Base-by-base conservation (phyloP, 2,113 vertebrate species). In the Syngnathoides biaculeatus region DNA sequence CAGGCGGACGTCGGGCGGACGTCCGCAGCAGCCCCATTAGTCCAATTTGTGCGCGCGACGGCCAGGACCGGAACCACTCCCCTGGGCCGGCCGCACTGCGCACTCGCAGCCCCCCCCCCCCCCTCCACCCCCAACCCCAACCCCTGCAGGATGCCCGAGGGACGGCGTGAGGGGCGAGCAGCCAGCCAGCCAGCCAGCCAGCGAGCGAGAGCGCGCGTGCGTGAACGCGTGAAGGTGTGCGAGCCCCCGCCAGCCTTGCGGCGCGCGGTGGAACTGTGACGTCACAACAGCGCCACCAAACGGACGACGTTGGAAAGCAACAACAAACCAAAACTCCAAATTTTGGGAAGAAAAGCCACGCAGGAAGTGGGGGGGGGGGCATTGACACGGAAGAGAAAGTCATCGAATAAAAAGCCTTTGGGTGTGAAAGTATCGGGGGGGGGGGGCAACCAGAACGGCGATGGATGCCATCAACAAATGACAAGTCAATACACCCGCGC, bases 261-360 rank as follows among this genome's bases (percentile, higher is more conserved):
- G 71, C 1, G 76, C 75, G 69, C 72, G 53, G 68, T 64, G 14
- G 1, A 71, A 75, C 67, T 42, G 81, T 89, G 89, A 91, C 84
- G 90, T 89, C 87, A 89, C 77, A 80, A 81, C 73, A 89, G 84
- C 89, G 90, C 87, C 89, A 88, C 87, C 88, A 83, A 86, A 79
- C 83, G 88, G 84, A 69, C 75, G 75, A 43, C 1, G 77, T 76
- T 72, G 65, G 85, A 30, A 5, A 57, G 4, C 5, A 6, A 35
- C 30, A 35, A 2, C 30, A 35, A 35, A 35, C 6, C 30, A n/a
- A n/a, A n/a, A n/a, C n/a, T n/a, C n/a, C n/a, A n/a, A n/a, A n/a
- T n/a, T n/a, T n/a, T n/a, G n/a, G n/a, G n/a, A n/a, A n/a, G n/a
- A n/a, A n/a, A n/a, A n/a, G n/a, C n/a, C n/a, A n/a, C n/a, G n/a